Conservation (phyloP, 2,797 vertebrate genomes). For the Alosa sapidissima region DNA sequence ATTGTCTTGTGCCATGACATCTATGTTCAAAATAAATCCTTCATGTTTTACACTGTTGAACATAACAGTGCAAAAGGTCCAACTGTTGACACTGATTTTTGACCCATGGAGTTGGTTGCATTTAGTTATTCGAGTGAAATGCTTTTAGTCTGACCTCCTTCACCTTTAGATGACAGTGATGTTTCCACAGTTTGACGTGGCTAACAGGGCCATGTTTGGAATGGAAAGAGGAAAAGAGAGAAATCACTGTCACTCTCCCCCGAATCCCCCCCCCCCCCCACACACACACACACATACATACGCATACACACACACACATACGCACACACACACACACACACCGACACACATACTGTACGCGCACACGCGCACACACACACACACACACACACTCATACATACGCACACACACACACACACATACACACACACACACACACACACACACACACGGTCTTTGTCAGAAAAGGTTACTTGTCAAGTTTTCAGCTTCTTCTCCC, state of each 20-base stretch:
- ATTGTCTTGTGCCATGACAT: not conserved
- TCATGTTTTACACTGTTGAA: not conserved
- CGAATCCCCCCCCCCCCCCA: not conserved
- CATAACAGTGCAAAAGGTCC: not conserved
- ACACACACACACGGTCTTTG: not conserved
- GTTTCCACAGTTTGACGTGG: slow-evolving; percentile 13
- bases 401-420: not conserved
- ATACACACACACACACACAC: not conserved
- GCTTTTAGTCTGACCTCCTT: not conserved
- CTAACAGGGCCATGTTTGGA: slow-evolving; percentile 11
- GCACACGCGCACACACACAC: not conserved
- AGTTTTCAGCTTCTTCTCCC: not conserved
- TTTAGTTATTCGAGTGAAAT: slow-evolving; percentile 1
- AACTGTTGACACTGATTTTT: not conserved
- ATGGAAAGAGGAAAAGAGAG: not conserved
- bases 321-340: not conserved
- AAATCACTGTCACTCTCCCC: not conserved
- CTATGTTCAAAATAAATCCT: not conserved
- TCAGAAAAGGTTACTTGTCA: not conserved
- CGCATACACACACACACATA: not conserved
- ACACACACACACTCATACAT: not conserved
- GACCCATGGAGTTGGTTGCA: not conserved
- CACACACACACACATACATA: not conserved
- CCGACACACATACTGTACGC: too few species aligned
- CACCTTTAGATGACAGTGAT: slow-evolving; percentile 20